A percentile compares a stretch with the other conserved stretches of the same genome.
Evolutionary conservation across 2,113 vertebrate species (phyloP).

Genomic region (Pygoscelis antarcticus): DNA sequence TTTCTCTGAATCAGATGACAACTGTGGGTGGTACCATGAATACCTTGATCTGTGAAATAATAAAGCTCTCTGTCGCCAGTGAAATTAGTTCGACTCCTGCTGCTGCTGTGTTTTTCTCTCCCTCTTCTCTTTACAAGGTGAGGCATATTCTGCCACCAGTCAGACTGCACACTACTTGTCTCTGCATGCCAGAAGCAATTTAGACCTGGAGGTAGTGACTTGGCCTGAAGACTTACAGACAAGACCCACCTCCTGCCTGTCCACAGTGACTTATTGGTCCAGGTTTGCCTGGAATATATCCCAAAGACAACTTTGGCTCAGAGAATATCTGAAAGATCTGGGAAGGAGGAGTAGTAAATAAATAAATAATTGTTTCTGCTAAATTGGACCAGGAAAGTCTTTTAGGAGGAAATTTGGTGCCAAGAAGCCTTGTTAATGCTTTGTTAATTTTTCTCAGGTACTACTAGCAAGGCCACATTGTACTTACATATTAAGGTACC

Average conservation of each 20-base stretch:
- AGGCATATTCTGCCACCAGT: background rate
- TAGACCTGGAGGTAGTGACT: background rate
- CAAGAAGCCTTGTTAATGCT: background rate
- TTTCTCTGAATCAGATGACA: background rate
- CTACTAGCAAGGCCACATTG: background rate
- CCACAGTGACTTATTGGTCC: background rate
- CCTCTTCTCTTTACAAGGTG: background rate
- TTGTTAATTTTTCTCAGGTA: background rate
- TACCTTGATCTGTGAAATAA: background rate
- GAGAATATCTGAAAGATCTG: background rate
- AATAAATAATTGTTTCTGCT: background rate
- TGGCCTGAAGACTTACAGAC: background rate
- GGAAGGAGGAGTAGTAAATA: background rate
- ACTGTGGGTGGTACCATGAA: background rate
- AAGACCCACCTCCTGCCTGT: background rate
- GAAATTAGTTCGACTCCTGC: background rate
- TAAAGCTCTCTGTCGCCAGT: background rate
- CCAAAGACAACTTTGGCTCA: background rate
- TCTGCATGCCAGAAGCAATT: background rate
- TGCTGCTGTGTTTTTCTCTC: background rate
- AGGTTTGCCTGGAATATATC: background rate
- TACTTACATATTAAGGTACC: background rate
- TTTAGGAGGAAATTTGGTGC: background rate
- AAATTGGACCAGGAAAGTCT: background rate
- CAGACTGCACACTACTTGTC: background rate